phyloP scores from a whole-genome alignment of 2,888 invertebrate species.

The Hydrotaea diabolus region DNA sequence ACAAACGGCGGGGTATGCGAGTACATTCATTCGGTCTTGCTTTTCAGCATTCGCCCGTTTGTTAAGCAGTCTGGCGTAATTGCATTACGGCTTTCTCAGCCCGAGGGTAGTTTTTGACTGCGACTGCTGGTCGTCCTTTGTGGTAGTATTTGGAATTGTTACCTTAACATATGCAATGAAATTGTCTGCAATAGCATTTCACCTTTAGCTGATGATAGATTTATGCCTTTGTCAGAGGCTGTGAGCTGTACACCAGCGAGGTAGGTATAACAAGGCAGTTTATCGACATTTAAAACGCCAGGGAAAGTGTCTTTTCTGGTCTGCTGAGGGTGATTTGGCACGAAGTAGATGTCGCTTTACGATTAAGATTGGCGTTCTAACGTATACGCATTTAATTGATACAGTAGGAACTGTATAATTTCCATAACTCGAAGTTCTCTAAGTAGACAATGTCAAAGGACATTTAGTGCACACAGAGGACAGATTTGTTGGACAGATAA shows the following conservation, averaged over 20 bases:
- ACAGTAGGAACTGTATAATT: too few relatives aligned
- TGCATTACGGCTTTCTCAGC: conserved; percentile 5
- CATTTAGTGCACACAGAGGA: too few relatives aligned
- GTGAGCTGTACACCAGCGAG: not conserved
- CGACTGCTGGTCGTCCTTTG: not conserved
- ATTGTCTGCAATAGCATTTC: conserved; percentile 32
- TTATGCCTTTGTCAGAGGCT: conserved; percentile 16
- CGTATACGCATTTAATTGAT: too few relatives aligned
- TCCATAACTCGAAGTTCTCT: too few relatives aligned
- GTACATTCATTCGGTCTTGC: not conserved
- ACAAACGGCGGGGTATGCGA: not conserved
- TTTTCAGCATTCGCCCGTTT: too few relatives aligned
- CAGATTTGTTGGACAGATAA: too few relatives aligned
- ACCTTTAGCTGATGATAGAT: conserved; percentile 52
- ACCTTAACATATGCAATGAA: conserved; percentile 59
- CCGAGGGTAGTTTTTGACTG: conserved; percentile 48
- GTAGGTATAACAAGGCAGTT: not conserved
- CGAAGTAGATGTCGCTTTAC: too few relatives aligned
- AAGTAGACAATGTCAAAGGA: too few relatives aligned
- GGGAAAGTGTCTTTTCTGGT: too few relatives aligned
- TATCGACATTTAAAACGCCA: too few relatives aligned
- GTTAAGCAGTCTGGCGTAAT: not conserved
- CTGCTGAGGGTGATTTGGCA: too few relatives aligned
- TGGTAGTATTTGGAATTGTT: conserved; percentile 24
- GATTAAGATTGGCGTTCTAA: too few relatives aligned